Conservation (phyloP, 2,113 vertebrate species). For the Pithys albifrons region DNA sequence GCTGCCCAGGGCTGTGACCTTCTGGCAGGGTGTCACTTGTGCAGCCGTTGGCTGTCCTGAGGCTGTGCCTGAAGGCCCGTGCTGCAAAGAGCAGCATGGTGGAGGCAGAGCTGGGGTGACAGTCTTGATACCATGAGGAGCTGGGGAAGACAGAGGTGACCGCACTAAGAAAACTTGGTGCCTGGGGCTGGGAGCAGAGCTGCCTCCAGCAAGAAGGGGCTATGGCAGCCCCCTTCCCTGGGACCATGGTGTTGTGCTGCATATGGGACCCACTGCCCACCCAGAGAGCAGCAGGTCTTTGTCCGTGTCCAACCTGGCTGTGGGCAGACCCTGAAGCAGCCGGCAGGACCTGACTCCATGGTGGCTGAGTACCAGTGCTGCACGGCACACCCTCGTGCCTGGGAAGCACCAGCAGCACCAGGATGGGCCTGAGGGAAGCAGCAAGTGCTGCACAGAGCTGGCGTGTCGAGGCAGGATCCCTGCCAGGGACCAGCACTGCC, state of each 20-base stretch:
- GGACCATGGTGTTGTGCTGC: neutral
- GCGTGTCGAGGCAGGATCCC: neutral
- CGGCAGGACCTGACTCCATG: neutral
- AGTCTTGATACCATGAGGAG: neutral
- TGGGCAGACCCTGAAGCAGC: neutral
- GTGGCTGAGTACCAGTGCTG: neutral
- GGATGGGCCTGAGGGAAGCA: neutral
- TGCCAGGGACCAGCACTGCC: neutral
- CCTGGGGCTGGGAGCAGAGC: neutral
- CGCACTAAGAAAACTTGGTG: neutral
- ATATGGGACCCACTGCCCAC: rapidly evolving
- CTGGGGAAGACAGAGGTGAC: neutral
- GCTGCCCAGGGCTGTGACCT: neutral
- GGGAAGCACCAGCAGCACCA: neutral
- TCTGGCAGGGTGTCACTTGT: neutral
- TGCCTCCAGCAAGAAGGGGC: neutral
- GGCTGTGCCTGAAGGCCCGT: rapidly evolving
- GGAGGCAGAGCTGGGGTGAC: neutral
- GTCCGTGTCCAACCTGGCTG: neutral
- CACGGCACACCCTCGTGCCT: rapidly evolving
- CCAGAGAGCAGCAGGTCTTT: neutral
- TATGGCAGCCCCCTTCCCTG: neutral
- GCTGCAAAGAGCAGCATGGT: rapidly evolving
- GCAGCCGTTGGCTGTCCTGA: neutral
- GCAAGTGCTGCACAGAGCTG: neutral